Base-by-base conservation (phyloP, 2,113 vertebrate genomes). In the Lasiurus borealis region DNA sequence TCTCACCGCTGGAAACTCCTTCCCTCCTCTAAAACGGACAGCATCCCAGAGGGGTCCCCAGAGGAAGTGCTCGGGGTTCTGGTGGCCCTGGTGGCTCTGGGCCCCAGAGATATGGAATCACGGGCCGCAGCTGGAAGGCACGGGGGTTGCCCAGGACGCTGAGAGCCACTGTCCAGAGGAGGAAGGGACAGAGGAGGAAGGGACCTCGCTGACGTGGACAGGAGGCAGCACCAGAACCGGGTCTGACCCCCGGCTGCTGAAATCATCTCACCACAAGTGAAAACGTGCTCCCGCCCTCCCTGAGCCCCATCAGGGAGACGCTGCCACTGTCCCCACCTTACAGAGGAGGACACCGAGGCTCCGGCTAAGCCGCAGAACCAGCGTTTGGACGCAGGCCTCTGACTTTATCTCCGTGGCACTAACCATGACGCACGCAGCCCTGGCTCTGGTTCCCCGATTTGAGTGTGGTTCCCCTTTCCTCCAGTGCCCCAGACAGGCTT, bases 191-290 rank as follows among this genome's bases (percentile, higher is more conserved):
- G 29, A 27, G 6, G n/a, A 77, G 66, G 34, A 23, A 73, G n/a
- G 36, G 11, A 0, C 68, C 36, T 4, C 23, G 71, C 83, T 14
- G 34, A 31, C 84, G 50, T 15, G 14, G 25, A n/a, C 29, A 13
- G 7, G 40, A n/a, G n/a, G n/a, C n/a, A n/a, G n/a, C n/a, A n/a
- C n/a, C n/a, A n/a, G n/a, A n/a, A n/a, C n/a, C n/a, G n/a, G n/a
- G n/a, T n/a, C n/a, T n/a, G n/a, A 62, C 6, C 29, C 18, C 7
- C 4, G 31, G 64, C 0, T n/a, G 75, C 16, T 31, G 0, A 12
- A 25, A 25, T 6, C 40, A 15, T 16, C 23, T 15, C 15, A 2
- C 68, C 18, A 11, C 21, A 15, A 2, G 18, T 1, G 27, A 34
- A 7, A 54, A 48, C 9, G 31, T 0, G 34, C 3, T 19, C 46